Percentiles rank a stretch among this genome's conserved stretches.
These are phyloP conservation scores for Polypterus senegalus DNA, from an alignment of 2,113 vertebrate genomes.

Conservation along the genomic window DNA sequence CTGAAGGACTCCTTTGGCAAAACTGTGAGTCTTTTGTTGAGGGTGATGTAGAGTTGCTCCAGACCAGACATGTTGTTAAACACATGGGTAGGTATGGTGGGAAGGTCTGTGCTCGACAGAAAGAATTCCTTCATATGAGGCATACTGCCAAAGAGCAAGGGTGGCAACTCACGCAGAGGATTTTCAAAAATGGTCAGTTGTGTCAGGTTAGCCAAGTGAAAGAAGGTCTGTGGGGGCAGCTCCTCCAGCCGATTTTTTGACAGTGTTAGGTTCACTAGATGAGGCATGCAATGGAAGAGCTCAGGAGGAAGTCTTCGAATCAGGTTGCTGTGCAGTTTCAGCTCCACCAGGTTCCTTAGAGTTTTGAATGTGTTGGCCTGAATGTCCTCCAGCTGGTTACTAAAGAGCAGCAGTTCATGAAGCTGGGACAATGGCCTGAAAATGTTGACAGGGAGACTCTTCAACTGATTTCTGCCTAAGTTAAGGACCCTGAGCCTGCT, in stretches of 20 bases:
- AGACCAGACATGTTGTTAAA: conserved; percentile 47
- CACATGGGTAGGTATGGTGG: conserved; percentile 34
- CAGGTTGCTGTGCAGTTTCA: conserved; percentile 36
- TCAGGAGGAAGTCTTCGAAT: conserved; percentile 30
- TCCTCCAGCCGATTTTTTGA: conserved; percentile 35
- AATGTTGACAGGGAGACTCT: conserved; percentile 31
- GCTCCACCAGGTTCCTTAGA: conserved; percentile 35
- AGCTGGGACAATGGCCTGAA: conserved; percentile 35
- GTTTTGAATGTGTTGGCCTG: conserved; percentile 30
- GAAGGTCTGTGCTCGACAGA: conserved; percentile 41
- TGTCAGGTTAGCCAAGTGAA: conserved; percentile 28
- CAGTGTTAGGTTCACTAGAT: conserved; percentile 29
- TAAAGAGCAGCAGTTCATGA: conserved; percentile 37
- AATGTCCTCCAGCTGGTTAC: conserved; percentile 37
- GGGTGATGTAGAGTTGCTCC: conserved; percentile 29
- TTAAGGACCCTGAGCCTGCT: conserved; percentile 37
- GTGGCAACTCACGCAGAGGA: conserved; percentile 40
- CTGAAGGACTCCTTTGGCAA: conserved; percentile 36
- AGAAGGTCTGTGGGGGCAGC: conserved; percentile 41
- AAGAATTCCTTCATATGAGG: conserved; percentile 34
- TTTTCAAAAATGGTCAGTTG: conserved; percentile 40
- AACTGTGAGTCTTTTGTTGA: conserved; percentile 29
- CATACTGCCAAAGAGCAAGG: conserved; percentile 43
- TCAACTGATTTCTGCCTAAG: conserved; percentile 43
- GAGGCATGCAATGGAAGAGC: conserved; percentile 34